Percentiles rank a stretch among this genome's conserved stretches.
phyloP scores from a whole-genome alignment of 2,797 vertebrate species.

The Melanotaenia parkinsoni region DNA sequence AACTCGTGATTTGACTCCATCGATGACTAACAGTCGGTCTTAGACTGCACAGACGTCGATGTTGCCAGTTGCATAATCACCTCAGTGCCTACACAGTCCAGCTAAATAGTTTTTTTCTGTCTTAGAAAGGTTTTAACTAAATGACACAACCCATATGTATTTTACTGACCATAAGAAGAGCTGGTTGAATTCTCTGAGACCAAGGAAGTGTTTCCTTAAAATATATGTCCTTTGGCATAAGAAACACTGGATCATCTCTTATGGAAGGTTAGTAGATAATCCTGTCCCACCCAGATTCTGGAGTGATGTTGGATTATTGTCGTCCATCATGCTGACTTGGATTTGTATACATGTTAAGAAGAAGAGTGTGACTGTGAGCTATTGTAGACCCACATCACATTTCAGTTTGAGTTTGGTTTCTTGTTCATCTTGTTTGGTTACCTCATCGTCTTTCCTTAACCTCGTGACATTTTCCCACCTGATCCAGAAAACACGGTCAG shows the following conservation, averaged over 20 bases:
- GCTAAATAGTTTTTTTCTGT: neutral
- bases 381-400: neutral
- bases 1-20: neutral
- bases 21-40: slow-evolving; percentile 12
- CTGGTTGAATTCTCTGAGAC: no score
- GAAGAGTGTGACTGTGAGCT: neutral
- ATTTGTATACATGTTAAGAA: neutral
- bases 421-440: neutral
- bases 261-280: neutral
- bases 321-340: neutral
- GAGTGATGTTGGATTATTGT: neutral
- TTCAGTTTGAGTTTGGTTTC: neutral
- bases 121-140: neutral
- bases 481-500: neutral
- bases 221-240: neutral
- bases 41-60: slow-evolving; percentile 13
- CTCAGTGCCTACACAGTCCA: no score
- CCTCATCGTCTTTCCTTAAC: no score
- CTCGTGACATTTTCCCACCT: no score
- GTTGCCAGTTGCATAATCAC: no score
- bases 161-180: neutral
- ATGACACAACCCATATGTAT: neutral
- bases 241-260: neutral
- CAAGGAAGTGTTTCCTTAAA: no score
- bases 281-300: neutral